Base-by-base conservation (phyloP, 2,888 invertebrate genomes). In the Oxystoma pomonae region DNA sequence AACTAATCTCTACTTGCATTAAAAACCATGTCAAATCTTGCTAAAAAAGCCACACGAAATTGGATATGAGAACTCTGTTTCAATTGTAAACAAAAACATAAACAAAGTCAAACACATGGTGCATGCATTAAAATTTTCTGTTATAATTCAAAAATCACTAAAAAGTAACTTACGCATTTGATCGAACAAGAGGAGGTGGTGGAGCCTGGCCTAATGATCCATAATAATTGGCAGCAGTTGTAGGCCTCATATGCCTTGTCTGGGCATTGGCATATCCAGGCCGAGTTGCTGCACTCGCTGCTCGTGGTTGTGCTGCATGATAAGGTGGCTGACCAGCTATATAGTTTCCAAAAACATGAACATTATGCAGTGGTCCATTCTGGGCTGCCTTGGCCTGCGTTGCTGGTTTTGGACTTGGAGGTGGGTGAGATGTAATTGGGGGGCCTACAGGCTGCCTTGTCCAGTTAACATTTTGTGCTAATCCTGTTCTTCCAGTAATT, bases 361-460 rank as follows among this genome's bases (percentile, higher is more conserved):
- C 72, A 66, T 75, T 76, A 58, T 76, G 77, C 64, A 75, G 64
- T 51, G 75, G 74, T 58, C 72, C 76, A 65, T 76, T 76, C 19
- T 75, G 73, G 2, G 74, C 72, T 57, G 76, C 73, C 69, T 76
- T 76, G 12, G 75, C 74, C 69, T 76, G 76, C 9, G 75, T 74
- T 70, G 77, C 75, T 22, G 78, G 75, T 67, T 77, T 78, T 5
- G 80, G 76, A 12, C 82, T 76, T 50, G 75, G 73, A 18, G 76
- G 72, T 58, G 81, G 82, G 59, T 82, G 82, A 9, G 82, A 81
- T 0, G 90, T 90, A 35, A 82, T 81, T 0, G 90, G 91, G 7
- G 91, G 91, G 51, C 88, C 88, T 0, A 87, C 84, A 0, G 91
- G 91, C 70, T 90, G 90, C 22, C 90, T 83, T 20, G 91, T 91